Base-by-base conservation (phyloP, 2,113 vertebrate species). In the Boleophthalmus pectinirostris region DNA sequence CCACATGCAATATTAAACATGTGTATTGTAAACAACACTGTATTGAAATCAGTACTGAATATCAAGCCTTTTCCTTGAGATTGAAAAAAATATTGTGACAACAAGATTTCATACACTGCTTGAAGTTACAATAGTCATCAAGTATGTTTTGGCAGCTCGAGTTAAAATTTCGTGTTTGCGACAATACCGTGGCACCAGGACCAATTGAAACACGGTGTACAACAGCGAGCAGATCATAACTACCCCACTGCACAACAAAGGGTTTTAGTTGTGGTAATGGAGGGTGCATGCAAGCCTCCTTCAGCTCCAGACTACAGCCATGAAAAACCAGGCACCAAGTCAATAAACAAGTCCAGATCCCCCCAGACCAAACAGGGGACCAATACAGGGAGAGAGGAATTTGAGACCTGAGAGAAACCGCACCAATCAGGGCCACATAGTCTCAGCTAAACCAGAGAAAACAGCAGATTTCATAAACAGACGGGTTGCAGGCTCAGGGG, bases 321-420 rank as follows among this genome's bases (percentile, higher is more conserved):
- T 68, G 67, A 58, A 69, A 78, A n/a, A 24, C 78, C 76, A 73
- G 82, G 80, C 85, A 82, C 75, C 63, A 3, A 84, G 80, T 85
- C 72, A 68, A 87, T 85, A 87, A 89, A 88, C 82, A 87, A 83
- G 80, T 75, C 49, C 56, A 73, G 43, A 83, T 75, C 71, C 81
- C 72, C 85, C 67, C 68, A 84, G 77, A 85, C 63, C n/a, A 66
- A 35, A 70, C 66, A 29, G 58, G 25, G n/a, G 58, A 29, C 69
- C 73, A 68, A 66, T 10, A 51, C 69, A 43, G n/a, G n/a, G n/a
- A n/a, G n/a, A n/a, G 61, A 14, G 11, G 47, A 79, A 60, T 78
- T 25, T 13, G 68, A 71, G 73, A 81, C 78, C 60, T 69, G 16
- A 73, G 23, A 68, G 72, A 57, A 66, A 69, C 16, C n/a, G 69